Evolutionary conservation across 2,888 invertebrate genomes (phyloP), one percentile per base, ranked within the genome.

Genomic region (Mythimna impura): DNA sequence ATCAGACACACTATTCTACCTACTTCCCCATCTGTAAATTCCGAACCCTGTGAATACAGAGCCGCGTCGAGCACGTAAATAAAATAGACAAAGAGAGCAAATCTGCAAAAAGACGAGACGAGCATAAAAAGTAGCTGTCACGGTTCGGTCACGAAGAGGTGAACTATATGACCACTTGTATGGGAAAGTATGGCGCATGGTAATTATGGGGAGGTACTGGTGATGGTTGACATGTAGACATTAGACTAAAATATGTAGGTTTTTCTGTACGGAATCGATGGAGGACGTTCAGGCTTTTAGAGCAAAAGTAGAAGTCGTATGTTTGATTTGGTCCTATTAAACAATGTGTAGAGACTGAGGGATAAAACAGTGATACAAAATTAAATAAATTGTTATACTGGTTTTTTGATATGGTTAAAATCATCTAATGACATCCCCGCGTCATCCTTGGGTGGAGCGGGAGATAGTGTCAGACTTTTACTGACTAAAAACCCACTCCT

Each of bases 41-140:
- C 61, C 12, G 6, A 62, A n/a, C 34, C 65, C 83, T 85, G 90
- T 90, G 89, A 92, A 91, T 89, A 88, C 91, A 89, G 88, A 67
- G 77, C 71, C 67, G 82, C 82, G 78, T 69, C 64, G 82, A 82
- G 90, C 93, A 93, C 94, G 93, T 95, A 95, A 95, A 94, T 94
- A 95, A 93, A 93, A 92, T 94, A 94, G 94, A 95, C 95, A 95
- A 95, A 95, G 94, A 93, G 92, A 93, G 93, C 92, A 91, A 91
- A 91, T 86, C 83, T 90, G 92, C 93, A 94, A 94, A 93, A 94
- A 83, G 92, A 89, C 91, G 89, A 79, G 89, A 88, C 87, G 85
- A 86, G 89, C 91, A 94, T 93, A 95, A 95, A 94, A 95, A 95
- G 95, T 94, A 94, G 95, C 96, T 95, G 96, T 95, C 96, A 95